A percentile compares a stretch with the other conserved stretches of the same genome.
Evolutionary conservation across 2,113 vertebrate genomes (phyloP).

Genomic region (cattle (Bos taurus)): ARS-UCD2.0 NC_037351.1:6915001-6915500

Average conservation of each 20-base stretch:
- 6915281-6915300: not conserved
- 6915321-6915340: not conserved
- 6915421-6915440: not conserved
- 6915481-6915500: rapidly evolving
- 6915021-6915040: not conserved
- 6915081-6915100: not conserved
- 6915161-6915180: not conserved
- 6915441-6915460: not conserved
- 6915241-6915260: not conserved
- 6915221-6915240: not conserved
- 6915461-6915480: not conserved
- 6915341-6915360: not conserved
- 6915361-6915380: not conserved
- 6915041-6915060: not conserved
- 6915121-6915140: not conserved
- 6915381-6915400: not conserved
- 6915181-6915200: not conserved
- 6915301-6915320: not conserved
- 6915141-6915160: not conserved
- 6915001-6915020: not conserved
- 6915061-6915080: not conserved
- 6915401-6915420: not conserved
- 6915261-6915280: not conserved
- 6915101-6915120: not conserved
- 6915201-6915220: not conserved